A percentile compares a stretch with the other conserved stretches of the same genome.
These are phyloP conservation scores for Rhynchonycteris naso DNA, from an alignment of 2,797 vertebrate genomes.

Conservation along the genomic window DNA sequence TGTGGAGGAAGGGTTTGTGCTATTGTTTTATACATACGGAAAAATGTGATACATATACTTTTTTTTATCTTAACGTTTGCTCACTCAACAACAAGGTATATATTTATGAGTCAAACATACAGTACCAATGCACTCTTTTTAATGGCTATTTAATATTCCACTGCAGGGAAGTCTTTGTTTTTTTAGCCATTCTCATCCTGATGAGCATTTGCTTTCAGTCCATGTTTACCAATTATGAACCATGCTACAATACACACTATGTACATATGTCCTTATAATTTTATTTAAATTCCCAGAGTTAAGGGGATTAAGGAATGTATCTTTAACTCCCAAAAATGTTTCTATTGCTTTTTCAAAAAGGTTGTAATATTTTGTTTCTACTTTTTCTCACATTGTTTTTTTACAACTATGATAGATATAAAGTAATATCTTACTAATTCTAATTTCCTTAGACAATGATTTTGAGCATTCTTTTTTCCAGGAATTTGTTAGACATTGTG, in stretches of 20 bases:
- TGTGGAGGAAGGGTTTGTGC: neutral
- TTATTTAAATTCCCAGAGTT: slow-evolving; percentile 37
- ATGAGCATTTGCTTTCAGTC: neutral
- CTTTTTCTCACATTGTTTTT: slow-evolving; percentile 24
- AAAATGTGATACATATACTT: neutral
- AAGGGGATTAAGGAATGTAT: neutral
- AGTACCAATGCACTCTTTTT: neutral
- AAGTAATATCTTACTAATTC: neutral
- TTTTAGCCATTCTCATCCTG: neutral
- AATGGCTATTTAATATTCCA: neutral
- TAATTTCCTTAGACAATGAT: neutral
- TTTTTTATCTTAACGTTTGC: neutral
- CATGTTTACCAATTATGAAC: neutral
- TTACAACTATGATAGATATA: neutral
- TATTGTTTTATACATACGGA: neutral
- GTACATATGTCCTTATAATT: neutral
- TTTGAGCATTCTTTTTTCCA: neutral
- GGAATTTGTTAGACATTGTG: neutral
- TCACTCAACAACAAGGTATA: neutral
- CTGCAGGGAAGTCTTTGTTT: neutral
- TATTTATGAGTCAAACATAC: neutral
- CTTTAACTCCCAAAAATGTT: slow-evolving; percentile 9
- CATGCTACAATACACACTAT: slow-evolving; percentile 12
- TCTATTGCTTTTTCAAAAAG: neutral
- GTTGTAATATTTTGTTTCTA: slow-evolving; percentile 12